Base-by-base conservation (phyloP, 2,797 vertebrate genomes). In the Hylomyscus alleni region DNA sequence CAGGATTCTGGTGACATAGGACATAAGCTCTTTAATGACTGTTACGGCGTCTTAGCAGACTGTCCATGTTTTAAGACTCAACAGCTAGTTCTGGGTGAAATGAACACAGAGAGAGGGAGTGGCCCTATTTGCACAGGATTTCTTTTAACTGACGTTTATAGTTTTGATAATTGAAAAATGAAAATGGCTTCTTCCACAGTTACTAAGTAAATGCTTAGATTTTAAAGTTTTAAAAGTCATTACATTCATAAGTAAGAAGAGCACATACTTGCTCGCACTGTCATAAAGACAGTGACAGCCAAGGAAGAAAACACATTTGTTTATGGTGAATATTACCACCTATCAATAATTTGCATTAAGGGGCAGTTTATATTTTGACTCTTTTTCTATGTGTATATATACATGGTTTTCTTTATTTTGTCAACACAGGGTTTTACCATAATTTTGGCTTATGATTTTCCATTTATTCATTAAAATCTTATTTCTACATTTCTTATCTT, bases 1-100 rank as follows among this genome's bases (percentile, higher is more conserved):
- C 78, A 90, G 90, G 95, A 98, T 91, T 95, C 97, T 98, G 98
- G 97, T 96, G 94, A 95, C 97, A 97, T 6, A 94, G 72, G 47
- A 54, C 77, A 76, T 73, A 69, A 96, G 84, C 31, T 93, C 87
- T 84, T 93, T 29, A 47, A 56, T 72, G 47, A 90, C 91, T 93
- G 92, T 96, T 85, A 52, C 12, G 89, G 6, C 26, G 34, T 81
- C 47, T 58, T 47, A 47, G 93, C 84, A 65, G 97, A 97, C 97
- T 83, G 98, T 93, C 98, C 40, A 88, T 93, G 29, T 80, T 80
- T 97, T 1, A 12, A 94, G 94, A 97, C 84, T 97, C 95, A 98
- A 96, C 91, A 98, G 93, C 67, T 90, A 91, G 56, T 97, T 98
- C 94, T 92, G 96, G 92, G 92, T 86, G 29, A 56, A 83, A 34